Evolutionary conservation across 2,113 vertebrate species (phyloP), one percentile per base, ranked within the genome.

Genomic region (Tetraodon nigroviridis): DNA sequence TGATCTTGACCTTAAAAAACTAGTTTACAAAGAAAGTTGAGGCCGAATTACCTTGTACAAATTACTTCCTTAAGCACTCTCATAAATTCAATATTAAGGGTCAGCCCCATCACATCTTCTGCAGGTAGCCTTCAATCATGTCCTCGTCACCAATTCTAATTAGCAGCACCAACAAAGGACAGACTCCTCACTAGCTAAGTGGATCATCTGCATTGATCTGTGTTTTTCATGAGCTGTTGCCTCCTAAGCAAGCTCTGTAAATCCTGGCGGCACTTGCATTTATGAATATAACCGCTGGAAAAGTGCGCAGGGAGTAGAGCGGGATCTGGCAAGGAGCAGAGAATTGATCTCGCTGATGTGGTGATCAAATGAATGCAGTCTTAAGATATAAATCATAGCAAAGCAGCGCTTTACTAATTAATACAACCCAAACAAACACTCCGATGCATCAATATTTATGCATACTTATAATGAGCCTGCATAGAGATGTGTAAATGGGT

Each of bases 181-280:
- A 52, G 61, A 47, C 60, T 75, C 73, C 46, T 70, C 70, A 45
- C 49, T 51, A 37, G 55, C 42, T 21, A 60, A 57, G 83, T 83
- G 77, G 0, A 58, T 79, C 67, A 75, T 86, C 72, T 82, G 69
- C 66, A 86, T 74, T 78, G 58, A 76, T 76, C 55, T 76, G 57
- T 15, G 18, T 64, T 83, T 67, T 63, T 52, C 61, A 73, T 50
- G 61, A 71, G 57, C 67, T 67, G 59, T 70, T 76, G 53, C 22
- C 49, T 69, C 20, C n/a, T 29, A 62, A 69, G 71, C 58, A 62
- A 69, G 64, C 7, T 50, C 45, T 41, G 64, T 69, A 67, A 62
- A 76, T 71, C 53, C 46, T 7, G 4, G n/a, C 40, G 5, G 45
- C 47, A 32, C 27, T 3, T 18, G 3, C 3, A 52, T 27, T 55